phyloP scores from a whole-genome alignment of 1,140 invertebrate species.

The Ditylenchus dipsaci region DNA sequence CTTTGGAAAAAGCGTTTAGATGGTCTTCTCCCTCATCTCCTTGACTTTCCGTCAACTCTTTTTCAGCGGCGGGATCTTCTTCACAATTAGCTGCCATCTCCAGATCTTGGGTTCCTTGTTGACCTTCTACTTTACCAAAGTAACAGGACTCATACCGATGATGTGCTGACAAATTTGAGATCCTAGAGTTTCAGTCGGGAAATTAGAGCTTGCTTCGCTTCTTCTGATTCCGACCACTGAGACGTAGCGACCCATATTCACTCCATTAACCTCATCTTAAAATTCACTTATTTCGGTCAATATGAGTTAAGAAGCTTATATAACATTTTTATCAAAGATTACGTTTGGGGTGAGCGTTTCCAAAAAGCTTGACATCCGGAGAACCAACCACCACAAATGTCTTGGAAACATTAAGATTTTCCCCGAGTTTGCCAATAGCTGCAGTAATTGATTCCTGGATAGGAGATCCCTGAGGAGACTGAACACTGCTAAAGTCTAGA shows the following conservation, averaged over 20 bases:
- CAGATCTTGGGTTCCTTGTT: background rate
- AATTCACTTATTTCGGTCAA: background rate
- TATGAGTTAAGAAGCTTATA: background rate
- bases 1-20: conserved; percentile 6
- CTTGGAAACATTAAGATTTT: conserved; percentile 45
- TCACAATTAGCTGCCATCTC: background rate
- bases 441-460: conserved; percentile 45
- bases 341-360: conserved; percentile 48
- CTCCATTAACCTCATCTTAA: conserved; percentile 40
- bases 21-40: conserved; percentile 18
- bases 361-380: conserved; percentile 28
- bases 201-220: conserved; percentile 14
- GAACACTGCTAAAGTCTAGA: conserved; percentile 32
- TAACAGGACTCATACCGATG: conserved; percentile 51
- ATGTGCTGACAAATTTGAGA: conserved; percentile 56
- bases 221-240: conserved; percentile 42
- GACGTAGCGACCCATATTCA: conserved; percentile 46
- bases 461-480: conserved; percentile 30
- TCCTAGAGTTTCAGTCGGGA: conserved; percentile 41
- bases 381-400: conserved; percentile 26
- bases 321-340: background rate
- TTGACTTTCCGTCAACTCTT: conserved; percentile 4
- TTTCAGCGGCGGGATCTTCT: conserved; percentile 5
- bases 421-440: conserved; percentile 51
- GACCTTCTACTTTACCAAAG: conserved; percentile 19